Base-by-base conservation (phyloP, 2,113 vertebrate genomes). In the Sebastes schlegelii region DNA sequence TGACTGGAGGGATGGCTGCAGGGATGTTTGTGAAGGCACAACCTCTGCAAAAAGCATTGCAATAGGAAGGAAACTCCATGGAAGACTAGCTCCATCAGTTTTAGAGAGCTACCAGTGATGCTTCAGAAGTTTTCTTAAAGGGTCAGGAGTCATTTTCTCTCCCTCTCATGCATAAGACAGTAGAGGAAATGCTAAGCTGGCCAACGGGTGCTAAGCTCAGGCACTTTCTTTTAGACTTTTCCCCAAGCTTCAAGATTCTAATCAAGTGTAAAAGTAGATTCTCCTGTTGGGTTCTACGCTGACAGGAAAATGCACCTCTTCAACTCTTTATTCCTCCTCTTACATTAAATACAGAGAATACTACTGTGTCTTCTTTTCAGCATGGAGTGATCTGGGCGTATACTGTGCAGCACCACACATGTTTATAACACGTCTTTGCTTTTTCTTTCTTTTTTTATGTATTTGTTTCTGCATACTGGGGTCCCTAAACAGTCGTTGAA, bases 1-100 rank as follows among this genome's bases (percentile, higher is more conserved):
- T 74, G 46, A 60, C 84, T 82, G 82, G 6, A 77, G 46, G 65
- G 62, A 71, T 61, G 40, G n/a, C 79, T 73, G 65, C 65, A 73
- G 80, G 84, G 60, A 55, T 73, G 66, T 77, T 76, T 88, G 77
- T 61, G 21, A 52, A 74, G 62, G 14, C 26, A 40, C 34, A 60
- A 23, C 17, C 14, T 51, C 14, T 21, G 16, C 3, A 52, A 40
- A 21, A 55, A 67, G 19, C 45, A 8, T 61, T n/a, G 42, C 52
- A 34, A 8, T 1, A 1, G 23, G 46, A 46, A 8, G 12, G 54
- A 83, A 65, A 45, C 19, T 40, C 45, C 49, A 58, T 4, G 46
- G 79, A 73, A 63, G 66, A 63, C 21, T 2, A 49, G 17, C 54
- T 78, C 34, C 40, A 73, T 55, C 10, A 9, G 40, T 21, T 65